phyloP scores from a whole-genome alignment of 2,888 invertebrate species.

The Dysmachus trigonus region DNA sequence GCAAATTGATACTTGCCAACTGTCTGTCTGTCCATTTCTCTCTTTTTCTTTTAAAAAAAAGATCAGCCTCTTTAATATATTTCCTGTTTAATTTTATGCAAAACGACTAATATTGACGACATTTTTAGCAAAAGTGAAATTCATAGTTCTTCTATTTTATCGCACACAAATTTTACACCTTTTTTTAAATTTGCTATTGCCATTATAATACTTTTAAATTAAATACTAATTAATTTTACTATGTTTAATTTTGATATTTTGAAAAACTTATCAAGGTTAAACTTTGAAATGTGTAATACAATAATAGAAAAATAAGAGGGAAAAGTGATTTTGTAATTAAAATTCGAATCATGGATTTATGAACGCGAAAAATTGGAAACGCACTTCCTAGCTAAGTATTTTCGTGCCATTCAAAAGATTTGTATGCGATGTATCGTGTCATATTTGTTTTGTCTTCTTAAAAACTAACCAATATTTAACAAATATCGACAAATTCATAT shows the following conservation, averaged over 20 bases:
- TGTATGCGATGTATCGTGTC: neutral
- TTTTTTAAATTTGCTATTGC: too few species aligned
- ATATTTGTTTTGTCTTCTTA: neutral
- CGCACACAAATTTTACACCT: neutral
- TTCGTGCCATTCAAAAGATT: neutral
- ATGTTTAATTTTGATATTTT: too few species aligned
- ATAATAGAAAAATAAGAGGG: too few species aligned
- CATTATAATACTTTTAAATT: too few species aligned
- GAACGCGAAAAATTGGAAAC: neutral
- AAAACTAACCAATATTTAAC: neutral
- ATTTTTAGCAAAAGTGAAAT: neutral
- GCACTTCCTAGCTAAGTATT: neutral
- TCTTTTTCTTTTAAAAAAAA: neutral
- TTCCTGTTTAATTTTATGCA: neutral
- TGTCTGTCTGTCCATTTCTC: neutral
- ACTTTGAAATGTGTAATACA: too few species aligned
- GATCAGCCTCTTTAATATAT: neutral
- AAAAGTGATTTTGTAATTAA: too few species aligned
- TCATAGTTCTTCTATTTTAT: neutral
- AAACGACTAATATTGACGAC: neutral
- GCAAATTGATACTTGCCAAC: neutral
- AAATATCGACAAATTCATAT: neutral
- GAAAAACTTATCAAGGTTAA: too few species aligned
- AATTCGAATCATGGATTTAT: neutral
- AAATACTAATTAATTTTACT: too few species aligned